A percentile compares a stretch with the other conserved stretches of the same genome.
Conservation (phyloP, 2,113 vertebrate species). For the Clupea harengus region DNA sequence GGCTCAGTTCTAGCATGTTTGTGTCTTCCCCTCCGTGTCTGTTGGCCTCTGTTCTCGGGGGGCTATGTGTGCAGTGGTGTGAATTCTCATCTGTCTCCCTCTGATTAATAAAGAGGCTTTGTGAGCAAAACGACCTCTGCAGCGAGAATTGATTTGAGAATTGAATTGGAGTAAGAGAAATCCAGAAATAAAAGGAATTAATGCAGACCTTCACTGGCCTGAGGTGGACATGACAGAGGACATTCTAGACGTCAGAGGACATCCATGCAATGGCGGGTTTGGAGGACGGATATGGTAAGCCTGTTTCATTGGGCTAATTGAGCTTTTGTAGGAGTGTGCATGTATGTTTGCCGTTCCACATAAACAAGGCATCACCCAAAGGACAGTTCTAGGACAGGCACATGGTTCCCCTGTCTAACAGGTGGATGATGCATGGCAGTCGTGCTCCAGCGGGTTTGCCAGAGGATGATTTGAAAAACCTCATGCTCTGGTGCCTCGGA, state of each 20-base stretch:
- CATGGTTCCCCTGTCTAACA: background rate
- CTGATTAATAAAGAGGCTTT: slow-evolving; percentile 8
- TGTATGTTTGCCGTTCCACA: background rate
- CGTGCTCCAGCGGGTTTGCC: background rate
- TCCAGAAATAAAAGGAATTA: background rate
- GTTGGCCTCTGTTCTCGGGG: background rate
- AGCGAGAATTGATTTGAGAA: background rate
- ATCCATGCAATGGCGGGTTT: background rate
- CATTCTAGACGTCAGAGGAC: background rate
- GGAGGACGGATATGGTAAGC: background rate
- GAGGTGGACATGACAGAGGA: background rate
- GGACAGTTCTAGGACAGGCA: no score
- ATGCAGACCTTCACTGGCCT: background rate
- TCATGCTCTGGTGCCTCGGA: background rate
- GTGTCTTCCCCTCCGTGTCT: background rate
- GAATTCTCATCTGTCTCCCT: background rate
- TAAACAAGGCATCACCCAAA: background rate
- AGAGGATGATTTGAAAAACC: background rate
- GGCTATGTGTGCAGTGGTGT: background rate
- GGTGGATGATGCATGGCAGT: background rate
- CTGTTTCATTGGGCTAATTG: background rate
- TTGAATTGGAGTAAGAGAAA: background rate
- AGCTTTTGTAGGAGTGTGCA: background rate
- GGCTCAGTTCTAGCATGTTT: background rate
- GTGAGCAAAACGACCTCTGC: background rate